These are phyloP conservation scores for Pantherophis guttatus DNA, from an alignment of 2,113 vertebrate genomes.

Conservation along the genomic window DNA sequence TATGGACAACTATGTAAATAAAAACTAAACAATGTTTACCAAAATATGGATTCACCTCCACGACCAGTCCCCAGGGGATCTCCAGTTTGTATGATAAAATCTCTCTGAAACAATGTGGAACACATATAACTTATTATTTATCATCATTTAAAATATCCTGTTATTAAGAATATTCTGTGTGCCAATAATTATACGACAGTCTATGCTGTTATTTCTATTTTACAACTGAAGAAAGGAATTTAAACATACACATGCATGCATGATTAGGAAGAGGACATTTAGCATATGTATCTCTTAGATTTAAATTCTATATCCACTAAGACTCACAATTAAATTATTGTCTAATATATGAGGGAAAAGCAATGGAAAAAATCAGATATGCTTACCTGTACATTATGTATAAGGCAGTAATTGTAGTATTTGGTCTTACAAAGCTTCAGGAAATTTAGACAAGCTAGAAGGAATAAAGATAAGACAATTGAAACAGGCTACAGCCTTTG, in stretches of 20 bases:
- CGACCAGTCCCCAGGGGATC: conserved; percentile 92
- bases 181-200: not conserved
- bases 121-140: not conserved
- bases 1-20: not conserved
- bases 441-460: conserved; percentile 91
- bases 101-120: conserved; percentile 75
- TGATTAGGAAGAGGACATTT: not conserved
- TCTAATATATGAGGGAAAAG: not conserved
- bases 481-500: not conserved
- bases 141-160: not conserved
- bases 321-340: not conserved
- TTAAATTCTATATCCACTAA: not conserved
- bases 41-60: conserved; percentile 91
- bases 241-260: not conserved
- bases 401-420: conserved; percentile 95
- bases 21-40: conserved; percentile 70
- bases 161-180: not conserved
- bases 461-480: conserved; percentile 30
- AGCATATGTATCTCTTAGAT: not conserved
- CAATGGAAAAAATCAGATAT: conserved; percentile 23
- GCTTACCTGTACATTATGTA: conserved; percentile 95
- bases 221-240: not conserved
- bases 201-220: not conserved
- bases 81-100: conserved; percentile 94
- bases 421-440: conserved; percentile 97